phyloP scores from a whole-genome alignment of 37 sponge, comb jelly and placozoan genomes.

The Oopsacas minuta region DNA sequence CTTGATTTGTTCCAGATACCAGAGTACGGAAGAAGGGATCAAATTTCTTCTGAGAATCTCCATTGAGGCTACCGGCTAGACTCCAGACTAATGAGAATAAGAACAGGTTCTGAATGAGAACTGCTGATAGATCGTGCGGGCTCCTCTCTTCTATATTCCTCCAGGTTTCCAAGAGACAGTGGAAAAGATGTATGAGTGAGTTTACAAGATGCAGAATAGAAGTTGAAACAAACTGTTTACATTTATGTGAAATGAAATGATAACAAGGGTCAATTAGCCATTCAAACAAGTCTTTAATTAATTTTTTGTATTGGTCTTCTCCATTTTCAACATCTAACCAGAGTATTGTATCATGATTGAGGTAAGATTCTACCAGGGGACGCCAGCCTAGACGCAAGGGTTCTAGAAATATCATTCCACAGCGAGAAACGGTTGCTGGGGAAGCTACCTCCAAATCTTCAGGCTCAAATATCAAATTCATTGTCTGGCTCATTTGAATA shows the following conservation, averaged over 20 bases:
- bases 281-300: constrained; percentile 52
- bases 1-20: constrained; percentile 66
- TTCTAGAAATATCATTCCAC: constrained; percentile 97
- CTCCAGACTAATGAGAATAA: constrained; percentile 90
- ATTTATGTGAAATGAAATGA: constrained; percentile 69
- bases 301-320: constrained; percentile 31
- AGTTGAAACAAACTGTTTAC: constrained; percentile 67
- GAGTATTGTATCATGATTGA: constrained; percentile 49
- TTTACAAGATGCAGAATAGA: constrained; percentile 55
- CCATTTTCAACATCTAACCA: constrained; percentile 29
- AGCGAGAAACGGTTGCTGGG: constrained; percentile 92
- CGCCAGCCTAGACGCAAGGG: constrained; percentile 90
- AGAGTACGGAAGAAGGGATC: constrained; percentile 85
- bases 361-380: constrained; percentile 67
- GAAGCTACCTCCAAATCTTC: constrained; percentile 95
- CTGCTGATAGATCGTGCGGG: constrained; percentile 20
- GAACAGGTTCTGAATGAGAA: constrained; percentile 63
- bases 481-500: constrained; percentile 90
- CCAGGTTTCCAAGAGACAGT: constrained; percentile 63
- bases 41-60: constrained; percentile 76
- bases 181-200: constrained; percentile 59
- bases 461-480: constrained; percentile 96
- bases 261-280: constrained; percentile 79
- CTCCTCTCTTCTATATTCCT: constrained; percentile 23
- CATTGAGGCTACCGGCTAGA: constrained; percentile 70